Base-by-base conservation (phyloP, 1,140 invertebrate genomes). In the Periplaneta americana region DNA sequence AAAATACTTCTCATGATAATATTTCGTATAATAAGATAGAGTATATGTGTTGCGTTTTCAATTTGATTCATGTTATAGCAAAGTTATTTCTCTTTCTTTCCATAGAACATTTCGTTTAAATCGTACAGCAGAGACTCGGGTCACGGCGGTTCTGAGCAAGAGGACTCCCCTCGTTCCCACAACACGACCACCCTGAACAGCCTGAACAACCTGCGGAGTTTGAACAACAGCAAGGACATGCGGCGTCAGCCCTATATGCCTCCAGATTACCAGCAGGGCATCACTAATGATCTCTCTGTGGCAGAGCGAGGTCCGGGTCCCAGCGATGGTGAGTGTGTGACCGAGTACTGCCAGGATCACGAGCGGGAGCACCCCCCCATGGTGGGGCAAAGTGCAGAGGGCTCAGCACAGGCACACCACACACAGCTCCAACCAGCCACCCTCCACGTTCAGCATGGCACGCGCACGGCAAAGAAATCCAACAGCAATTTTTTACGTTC, bases 41-140 rank as follows among this genome's bases (percentile, higher is more conserved):
- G n/a, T n/a, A n/a, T n/a, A n/a, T n/a, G n/a, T n/a, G n/a, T n/a
- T n/a, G n/a, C n/a, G n/a, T n/a, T n/a, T n/a, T n/a, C n/a, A n/a
- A n/a, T n/a, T n/a, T n/a, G n/a, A n/a, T n/a, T n/a, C n/a, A n/a
- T n/a, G n/a, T n/a, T n/a, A n/a, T n/a, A n/a, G n/a, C n/a, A n/a
- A n/a, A n/a, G n/a, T n/a, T n/a, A n/a, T n/a, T n/a, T n/a, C n/a
- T n/a, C n/a, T n/a, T n/a, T n/a, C n/a, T n/a, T n/a, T 83, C 88
- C 88, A 84, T 91, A 93, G 92, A 93, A 92, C 91, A 92, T 92
- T 91, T 93, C 92, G 90, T 93, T 92, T 92, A 93, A 93, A 85
- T 92, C 91, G 48, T 92, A 91, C 85, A 92, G 92, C 83, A 89
- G 92, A 82, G 90, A 92, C 86, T 91, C 92, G 77, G 90, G 93